Conservation (phyloP, 2,888 invertebrate species). For the Plagodis pulveraria region DNA sequence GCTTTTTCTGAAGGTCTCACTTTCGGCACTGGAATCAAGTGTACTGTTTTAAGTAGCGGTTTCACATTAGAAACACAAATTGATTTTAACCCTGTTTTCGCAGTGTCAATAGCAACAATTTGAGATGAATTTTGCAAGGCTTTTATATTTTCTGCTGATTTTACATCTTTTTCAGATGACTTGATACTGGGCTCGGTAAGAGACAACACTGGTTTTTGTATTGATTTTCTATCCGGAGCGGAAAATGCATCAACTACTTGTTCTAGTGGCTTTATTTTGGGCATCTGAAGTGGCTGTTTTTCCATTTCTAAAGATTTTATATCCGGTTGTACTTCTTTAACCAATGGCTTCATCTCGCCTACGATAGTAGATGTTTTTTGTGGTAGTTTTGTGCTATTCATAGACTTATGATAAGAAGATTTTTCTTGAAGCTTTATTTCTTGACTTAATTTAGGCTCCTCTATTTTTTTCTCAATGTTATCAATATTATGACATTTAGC, state of each 20-base stretch:
- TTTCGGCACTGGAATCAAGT: constrained; percentile 1
- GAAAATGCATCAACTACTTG: neutral
- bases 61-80: constrained; percentile 1
- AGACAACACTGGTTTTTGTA: neutral
- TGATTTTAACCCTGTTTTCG: no score
- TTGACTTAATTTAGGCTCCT: neutral
- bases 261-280: neutral
- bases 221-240: neutral
- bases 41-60: neutral
- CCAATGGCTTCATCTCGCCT: neutral
- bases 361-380: neutral
- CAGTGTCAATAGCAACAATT: no score
- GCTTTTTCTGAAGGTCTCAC: constrained; percentile 7
- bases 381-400: neutral
- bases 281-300: neutral
- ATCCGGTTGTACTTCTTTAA: neutral
- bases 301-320: neutral
- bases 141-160: neutral
- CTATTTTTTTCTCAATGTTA: neutral
- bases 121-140: no score
- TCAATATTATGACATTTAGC: neutral
- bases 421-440: neutral
- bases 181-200: neutral
- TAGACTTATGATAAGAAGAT: neutral
- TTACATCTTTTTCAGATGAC: neutral